Percentiles rank a stretch among this genome's conserved stretches.
Evolutionary conservation across 2,113 vertebrate genomes (phyloP).

Genomic region (Sebastes fasciatus): DNA sequence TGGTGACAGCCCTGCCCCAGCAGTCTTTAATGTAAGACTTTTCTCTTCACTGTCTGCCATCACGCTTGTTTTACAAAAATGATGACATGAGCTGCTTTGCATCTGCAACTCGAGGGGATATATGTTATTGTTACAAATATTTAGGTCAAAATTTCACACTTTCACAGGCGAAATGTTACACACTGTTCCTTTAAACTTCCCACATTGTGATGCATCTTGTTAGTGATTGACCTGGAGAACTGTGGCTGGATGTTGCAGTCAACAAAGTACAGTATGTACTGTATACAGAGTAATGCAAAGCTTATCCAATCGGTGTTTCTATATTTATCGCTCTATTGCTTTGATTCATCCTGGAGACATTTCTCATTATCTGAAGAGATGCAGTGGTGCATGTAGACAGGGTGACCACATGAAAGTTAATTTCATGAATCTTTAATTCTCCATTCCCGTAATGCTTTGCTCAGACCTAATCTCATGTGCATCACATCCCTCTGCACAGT

Average conservation of each 20-base stretch:
- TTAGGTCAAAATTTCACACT: not conserved
- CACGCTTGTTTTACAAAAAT: not conserved
- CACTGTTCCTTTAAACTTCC: not conserved
- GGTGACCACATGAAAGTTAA: constrained; percentile 40
- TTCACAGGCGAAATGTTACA: not conserved
- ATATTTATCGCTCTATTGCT: constrained; percentile 8
- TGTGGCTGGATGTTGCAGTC: not conserved
- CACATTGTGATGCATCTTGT: not conserved
- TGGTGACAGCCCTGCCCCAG: constrained; percentile 74
- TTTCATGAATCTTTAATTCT: constrained; percentile 64
- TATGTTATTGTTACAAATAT: not conserved
- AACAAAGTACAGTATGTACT: not conserved
- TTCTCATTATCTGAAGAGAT: constrained; percentile 23
- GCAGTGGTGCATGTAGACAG: constrained; percentile 25
- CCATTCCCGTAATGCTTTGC: constrained; percentile 35
- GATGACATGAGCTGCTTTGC: not conserved
- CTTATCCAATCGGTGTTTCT: constrained; percentile 13
- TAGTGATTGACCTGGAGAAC: not conserved
- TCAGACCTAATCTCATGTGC: constrained; percentile 37
- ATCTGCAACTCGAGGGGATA: not conserved
- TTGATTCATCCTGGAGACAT: constrained; percentile 31
- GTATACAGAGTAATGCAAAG: not conserved
- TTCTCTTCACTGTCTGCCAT: constrained; percentile 11
- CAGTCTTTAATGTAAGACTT: constrained; percentile 87
- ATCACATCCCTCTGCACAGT: constrained; percentile 27